Evolutionary conservation across 2,113 vertebrate species (phyloP), one percentile per base, ranked within the genome.

Genomic region (Motacilla alba): DNA sequence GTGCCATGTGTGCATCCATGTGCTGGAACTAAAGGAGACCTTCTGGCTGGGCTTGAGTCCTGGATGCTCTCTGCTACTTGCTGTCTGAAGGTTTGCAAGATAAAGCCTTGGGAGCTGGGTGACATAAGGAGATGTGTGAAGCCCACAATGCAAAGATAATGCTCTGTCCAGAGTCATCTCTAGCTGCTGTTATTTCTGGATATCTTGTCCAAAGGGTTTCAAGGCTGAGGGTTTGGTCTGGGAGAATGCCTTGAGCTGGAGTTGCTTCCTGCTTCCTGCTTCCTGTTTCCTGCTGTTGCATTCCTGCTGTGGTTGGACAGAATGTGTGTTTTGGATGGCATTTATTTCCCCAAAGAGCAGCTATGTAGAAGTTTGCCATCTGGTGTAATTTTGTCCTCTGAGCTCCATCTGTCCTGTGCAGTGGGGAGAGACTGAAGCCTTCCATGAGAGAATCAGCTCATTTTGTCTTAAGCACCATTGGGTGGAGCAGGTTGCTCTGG

Each of bases 341-440:
- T 88, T 94, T 37, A 41, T 85, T 90, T 90, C 35, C 59, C 68
- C 50, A 49, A 78, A 56, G 74, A 72, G 74, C 73, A 91, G 62
- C 62, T 87, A 56, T 82, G 56, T 75, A 59, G 81, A 94, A 88
- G 55, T 95, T 97, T 86, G 79, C 85, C 63, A 80, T 90, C 75
- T 86, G 79, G 63, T 96, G 33, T 88, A 55, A 88, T 92, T 93
- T 69, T 87, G 79, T 92, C 88, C 79, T 93, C 74, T 67, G 62
- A 92, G 56, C 64, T 96, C 76, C 91, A 56, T 83, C 76, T 87
- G 83, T 85, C 79, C 82, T 86, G 4, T 78, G 64, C 52, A 67
- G 19, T 53, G 55, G 52, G 84, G 63, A 80, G 67, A 73, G 62
- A 55, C 43, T 4, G 30, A 88, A 93, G 59, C 62, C 28, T 86